Evolutionary conservation across 2,797 vertebrate species (phyloP).

Genomic region (Odontamblyopus lacepedii): DNA sequence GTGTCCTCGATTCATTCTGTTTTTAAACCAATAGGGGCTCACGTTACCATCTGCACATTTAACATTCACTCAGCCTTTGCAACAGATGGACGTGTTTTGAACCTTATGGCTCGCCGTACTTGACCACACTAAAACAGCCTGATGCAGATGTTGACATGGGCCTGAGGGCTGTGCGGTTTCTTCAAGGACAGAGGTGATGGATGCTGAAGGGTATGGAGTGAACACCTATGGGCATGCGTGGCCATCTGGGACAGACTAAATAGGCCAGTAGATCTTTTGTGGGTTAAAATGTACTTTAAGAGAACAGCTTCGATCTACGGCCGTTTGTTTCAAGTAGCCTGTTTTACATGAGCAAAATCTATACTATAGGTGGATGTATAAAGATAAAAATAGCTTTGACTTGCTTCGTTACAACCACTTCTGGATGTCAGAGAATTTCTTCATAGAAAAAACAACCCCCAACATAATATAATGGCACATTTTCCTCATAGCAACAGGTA

Average conservation of each 20-base stretch:
- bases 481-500: too few species aligned
- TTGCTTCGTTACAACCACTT: too few species aligned
- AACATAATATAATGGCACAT: background rate
- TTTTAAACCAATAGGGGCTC: background rate
- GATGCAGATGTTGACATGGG: slow-evolving; percentile 14
- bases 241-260: slow-evolving; percentile 31
- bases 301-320: slow-evolving; percentile 14
- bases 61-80: background rate
- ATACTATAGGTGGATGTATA: background rate
- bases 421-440: too few species aligned
- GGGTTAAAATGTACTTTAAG: slow-evolving; percentile 44
- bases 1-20: background rate
- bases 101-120: background rate
- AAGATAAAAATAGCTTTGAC: too few species aligned
- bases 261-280: slow-evolving; percentile 47
- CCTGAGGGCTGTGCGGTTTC: background rate
- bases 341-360: background rate
- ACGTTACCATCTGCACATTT: background rate
- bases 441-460: background rate
- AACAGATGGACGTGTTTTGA: slow-evolving; percentile 2
- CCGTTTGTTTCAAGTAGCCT: background rate
- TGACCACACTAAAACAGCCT: slow-evolving; percentile 4
- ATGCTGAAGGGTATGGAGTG: slow-evolving; percentile 29
- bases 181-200: slow-evolving; percentile 35
- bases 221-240: slow-evolving; percentile 26